These are phyloP conservation scores for Charanyca ferruginea DNA, from an alignment of 2,888 invertebrate genomes.

Conservation along the genomic window DNA sequence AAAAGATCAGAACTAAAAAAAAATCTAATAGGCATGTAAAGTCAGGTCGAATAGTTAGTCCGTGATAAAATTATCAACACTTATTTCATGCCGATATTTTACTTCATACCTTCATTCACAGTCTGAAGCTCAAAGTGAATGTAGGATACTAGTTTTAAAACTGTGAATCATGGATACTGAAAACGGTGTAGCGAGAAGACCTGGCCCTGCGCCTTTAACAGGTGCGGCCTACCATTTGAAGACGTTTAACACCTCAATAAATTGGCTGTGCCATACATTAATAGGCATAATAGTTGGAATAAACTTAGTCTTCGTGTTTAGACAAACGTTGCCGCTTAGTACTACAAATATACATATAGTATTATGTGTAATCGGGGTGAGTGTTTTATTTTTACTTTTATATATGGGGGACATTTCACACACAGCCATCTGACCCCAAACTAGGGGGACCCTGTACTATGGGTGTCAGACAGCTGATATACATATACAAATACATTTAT, in stretches of 20 bases:
- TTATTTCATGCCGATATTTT: slow-evolving; percentile 31
- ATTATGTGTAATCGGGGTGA: slow-evolving; percentile 84
- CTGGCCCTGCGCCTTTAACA: slow-evolving; percentile 1
- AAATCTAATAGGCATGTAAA: slow-evolving; percentile 1
- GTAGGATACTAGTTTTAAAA: slow-evolving; percentile 7
- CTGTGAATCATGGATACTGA: slow-evolving; percentile 48
- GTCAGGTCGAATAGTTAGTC: slow-evolving; percentile 27
- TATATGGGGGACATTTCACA: too few relatives aligned
- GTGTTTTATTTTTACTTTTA: slow-evolving; percentile 64
- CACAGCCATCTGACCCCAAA: too few relatives aligned
- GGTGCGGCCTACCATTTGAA: slow-evolving; percentile 59
- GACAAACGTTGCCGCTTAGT: slow-evolving; percentile 71
- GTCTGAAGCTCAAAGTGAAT: slow-evolving; percentile 21
- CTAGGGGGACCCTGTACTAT: too few relatives aligned
- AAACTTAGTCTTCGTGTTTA: slow-evolving; percentile 71
- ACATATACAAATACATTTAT: too few relatives aligned
- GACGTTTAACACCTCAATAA: slow-evolving; percentile 74
- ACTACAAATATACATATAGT: slow-evolving; percentile 76
- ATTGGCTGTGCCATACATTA: slow-evolving; percentile 77
- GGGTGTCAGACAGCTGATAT: too few relatives aligned
- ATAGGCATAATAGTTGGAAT: slow-evolving; percentile 78
- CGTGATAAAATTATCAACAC: slow-evolving; percentile 53
- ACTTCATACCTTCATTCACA: slow-evolving; percentile 35
- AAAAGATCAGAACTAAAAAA: background rate
- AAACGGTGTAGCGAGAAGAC: slow-evolving; percentile 13